phyloP scores from a whole-genome alignment of 2,888 invertebrate genomes.

The Augochlorella aurata region DNA sequence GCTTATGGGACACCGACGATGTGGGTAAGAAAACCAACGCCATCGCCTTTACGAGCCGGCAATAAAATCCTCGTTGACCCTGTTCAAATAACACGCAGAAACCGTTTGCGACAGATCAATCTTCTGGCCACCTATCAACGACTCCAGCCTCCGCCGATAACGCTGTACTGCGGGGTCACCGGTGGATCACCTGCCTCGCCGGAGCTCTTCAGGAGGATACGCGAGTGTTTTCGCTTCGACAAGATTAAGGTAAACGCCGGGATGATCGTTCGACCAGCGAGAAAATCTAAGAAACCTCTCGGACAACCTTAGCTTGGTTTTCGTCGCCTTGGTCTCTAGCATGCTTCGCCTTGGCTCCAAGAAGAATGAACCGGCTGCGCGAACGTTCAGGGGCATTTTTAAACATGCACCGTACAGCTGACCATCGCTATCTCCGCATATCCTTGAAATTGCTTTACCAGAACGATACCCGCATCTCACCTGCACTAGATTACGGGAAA shows the following conservation, averaged over 20 bases:
- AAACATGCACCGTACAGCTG: too few relatives aligned
- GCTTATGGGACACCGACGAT: slow-evolving; percentile 93
- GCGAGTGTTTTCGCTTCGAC: slow-evolving; percentile 81
- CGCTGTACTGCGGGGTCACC: slow-evolving; percentile 84
- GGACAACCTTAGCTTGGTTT: too few relatives aligned
- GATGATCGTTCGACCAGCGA: too few relatives aligned
- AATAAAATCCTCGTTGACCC: background rate
- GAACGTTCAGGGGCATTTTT: too few relatives aligned
- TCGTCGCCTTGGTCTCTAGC: too few relatives aligned
- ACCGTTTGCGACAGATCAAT: slow-evolving; percentile 84
- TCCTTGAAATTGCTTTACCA: too few relatives aligned
- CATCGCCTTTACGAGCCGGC: background rate
- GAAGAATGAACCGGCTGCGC: too few relatives aligned
- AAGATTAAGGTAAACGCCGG: slow-evolving; percentile 53
- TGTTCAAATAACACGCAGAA: background rate
- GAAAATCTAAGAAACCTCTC: too few relatives aligned
- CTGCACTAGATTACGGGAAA: too few relatives aligned
- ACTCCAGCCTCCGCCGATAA: slow-evolving; percentile 82
- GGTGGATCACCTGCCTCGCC: slow-evolving; percentile 90
- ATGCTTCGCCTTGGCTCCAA: too few relatives aligned
- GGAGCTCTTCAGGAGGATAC: slow-evolving; percentile 84
- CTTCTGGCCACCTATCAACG: slow-evolving; percentile 84
- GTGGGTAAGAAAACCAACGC: slow-evolving; percentile 82
- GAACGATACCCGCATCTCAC: too few relatives aligned
- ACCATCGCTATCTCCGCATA: too few relatives aligned